These are phyloP conservation scores for Ellobius talpinus DNA, from an alignment of 2,113 vertebrate genomes.

Conservation along the genomic window DNA sequence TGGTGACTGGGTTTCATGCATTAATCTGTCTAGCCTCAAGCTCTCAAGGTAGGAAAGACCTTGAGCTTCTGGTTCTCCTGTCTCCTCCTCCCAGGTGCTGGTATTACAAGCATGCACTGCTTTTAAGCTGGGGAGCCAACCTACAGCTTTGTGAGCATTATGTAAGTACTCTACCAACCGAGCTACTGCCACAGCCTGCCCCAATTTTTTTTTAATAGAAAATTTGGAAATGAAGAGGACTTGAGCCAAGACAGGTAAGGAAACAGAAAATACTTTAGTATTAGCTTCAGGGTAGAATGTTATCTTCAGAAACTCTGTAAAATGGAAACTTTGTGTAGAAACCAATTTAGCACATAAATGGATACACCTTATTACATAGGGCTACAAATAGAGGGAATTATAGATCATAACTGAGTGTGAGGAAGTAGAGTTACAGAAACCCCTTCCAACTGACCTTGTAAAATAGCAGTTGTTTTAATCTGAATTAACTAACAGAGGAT, in stretches of 20 bases:
- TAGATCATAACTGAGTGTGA: neutral
- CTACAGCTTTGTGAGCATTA: neutral
- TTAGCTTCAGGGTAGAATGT: neutral
- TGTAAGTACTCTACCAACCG: neutral
- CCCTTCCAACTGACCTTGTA: neutral
- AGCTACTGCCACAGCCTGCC: neutral
- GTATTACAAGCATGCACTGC: neutral
- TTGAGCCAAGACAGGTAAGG: conserved; percentile 7
- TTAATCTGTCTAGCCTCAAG: neutral
- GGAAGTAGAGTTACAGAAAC: neutral
- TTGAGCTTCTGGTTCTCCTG: too few species aligned
- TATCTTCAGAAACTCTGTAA: neutral
- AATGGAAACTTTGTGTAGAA: neutral
- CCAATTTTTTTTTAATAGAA: neutral
- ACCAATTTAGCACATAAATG: neutral
- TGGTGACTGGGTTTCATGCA: neutral
- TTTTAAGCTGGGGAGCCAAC: too few species aligned
- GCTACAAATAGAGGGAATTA: conserved; percentile 19
- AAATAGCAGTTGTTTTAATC: neutral
- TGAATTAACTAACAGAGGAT: conserved; percentile 30
- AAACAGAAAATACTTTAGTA: neutral
- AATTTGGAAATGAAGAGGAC: neutral
- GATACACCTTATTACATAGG: neutral
- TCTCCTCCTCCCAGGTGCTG: neutral
- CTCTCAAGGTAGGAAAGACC: neutral